Conservation (phyloP, 2,797 vertebrate species). For the Eremophila alpestris region DNA sequence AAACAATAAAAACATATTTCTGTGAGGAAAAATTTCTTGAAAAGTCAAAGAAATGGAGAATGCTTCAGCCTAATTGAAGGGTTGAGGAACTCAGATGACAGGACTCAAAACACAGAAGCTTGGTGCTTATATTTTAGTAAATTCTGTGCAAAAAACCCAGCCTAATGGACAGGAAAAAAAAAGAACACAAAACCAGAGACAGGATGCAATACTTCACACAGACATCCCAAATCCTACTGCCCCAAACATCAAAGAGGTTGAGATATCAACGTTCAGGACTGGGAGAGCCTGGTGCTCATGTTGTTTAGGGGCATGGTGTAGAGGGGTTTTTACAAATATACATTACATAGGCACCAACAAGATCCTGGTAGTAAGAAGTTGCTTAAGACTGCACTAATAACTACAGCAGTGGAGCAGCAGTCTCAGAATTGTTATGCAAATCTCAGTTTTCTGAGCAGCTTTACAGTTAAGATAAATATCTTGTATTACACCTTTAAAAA, state of each 20-base stretch:
- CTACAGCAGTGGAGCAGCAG: not conserved
- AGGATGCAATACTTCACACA: not conserved
- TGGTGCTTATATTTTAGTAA: not conserved
- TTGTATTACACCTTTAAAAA: not conserved
- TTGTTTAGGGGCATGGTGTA: not conserved
- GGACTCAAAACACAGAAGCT: not conserved
- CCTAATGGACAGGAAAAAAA: not conserved
- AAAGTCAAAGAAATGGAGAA: not conserved
- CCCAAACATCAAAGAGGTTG: not conserved
- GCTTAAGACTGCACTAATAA: not conserved
- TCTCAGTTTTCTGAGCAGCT: not conserved
- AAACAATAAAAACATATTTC: not conserved
- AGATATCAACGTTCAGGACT: not conserved
- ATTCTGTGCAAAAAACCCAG: not conserved
- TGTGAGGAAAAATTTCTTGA: not conserved
- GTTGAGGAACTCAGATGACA: not conserved
- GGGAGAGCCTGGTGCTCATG: not conserved
- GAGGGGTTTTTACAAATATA: not conserved
- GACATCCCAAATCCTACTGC: not conserved
- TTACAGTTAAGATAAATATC: not conserved
- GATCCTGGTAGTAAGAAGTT: not conserved
- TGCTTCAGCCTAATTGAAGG: not conserved
- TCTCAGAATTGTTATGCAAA: not conserved
- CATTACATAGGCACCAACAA: not conserved
- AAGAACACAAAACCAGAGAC: not conserved